Percentiles rank a stretch among this genome's conserved stretches.
Conservation (phyloP, 1,140 invertebrate genomes). For the Harlomillsia oculata region DNA sequence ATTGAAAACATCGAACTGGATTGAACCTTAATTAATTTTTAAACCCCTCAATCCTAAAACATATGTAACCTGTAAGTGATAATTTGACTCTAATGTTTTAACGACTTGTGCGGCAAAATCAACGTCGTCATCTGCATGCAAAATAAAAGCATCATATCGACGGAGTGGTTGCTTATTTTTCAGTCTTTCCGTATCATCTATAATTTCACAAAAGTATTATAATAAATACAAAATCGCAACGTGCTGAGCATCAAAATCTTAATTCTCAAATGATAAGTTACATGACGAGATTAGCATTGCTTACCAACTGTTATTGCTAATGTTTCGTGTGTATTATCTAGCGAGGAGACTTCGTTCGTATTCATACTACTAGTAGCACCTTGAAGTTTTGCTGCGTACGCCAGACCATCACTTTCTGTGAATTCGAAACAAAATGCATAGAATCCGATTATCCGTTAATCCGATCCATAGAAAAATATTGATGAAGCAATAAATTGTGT, state of each 20-base stretch:
- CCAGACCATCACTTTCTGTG: conserved; percentile 41
- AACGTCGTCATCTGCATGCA: conserved; percentile 59
- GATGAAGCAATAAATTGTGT: background rate
- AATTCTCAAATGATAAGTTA: background rate
- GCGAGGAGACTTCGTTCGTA: conserved; percentile 3
- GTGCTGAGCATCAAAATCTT: no score
- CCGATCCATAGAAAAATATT: background rate
- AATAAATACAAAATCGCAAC: background rate
- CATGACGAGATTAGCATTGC: background rate
- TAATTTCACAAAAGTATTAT: conserved; percentile 13
- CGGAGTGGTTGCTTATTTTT: conserved; percentile 46
- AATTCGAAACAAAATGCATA: conserved; percentile 26
- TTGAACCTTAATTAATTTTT: background rate
- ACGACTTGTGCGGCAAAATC: conserved; percentile 53
- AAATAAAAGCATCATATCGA: conserved; percentile 58
- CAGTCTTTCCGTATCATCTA: conserved; percentile 46
- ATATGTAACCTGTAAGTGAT: conserved; percentile 47
- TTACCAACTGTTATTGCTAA: conserved; percentile 20
- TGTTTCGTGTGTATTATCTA: conserved; percentile 10
- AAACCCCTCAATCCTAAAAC: background rate
- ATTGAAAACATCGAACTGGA: background rate
- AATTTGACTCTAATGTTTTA: conserved; percentile 50
- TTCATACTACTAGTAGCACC: background rate
- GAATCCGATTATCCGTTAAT: background rate
- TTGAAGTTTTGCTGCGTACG: conserved; percentile 33